phyloP scores from a whole-genome alignment of 92 coral and sea anemone species.

The Siderastrea radians region DNA sequence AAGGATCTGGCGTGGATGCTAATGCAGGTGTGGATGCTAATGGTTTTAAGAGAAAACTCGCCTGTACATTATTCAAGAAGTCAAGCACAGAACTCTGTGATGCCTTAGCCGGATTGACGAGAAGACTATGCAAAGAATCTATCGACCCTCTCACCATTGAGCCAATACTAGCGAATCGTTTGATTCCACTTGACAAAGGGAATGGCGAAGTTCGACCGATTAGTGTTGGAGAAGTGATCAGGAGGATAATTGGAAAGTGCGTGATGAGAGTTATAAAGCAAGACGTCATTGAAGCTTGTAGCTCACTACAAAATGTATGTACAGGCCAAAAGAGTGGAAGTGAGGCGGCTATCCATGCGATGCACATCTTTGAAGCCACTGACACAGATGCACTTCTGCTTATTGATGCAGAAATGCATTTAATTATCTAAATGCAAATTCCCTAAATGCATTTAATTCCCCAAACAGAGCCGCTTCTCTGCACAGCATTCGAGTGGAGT shows the following conservation, averaged over 20 bases:
- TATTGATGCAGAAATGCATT: background rate
- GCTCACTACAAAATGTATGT: background rate
- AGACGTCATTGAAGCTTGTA: background rate
- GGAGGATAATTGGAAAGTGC: background rate
- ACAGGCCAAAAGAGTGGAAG: background rate
- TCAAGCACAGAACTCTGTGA: slow-evolving; percentile 24
- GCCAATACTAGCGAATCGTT: background rate
- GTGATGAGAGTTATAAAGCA: background rate
- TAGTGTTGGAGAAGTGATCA: background rate
- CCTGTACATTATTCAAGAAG: slow-evolving; percentile 18
- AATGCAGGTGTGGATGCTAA: slow-evolving; percentile 14
- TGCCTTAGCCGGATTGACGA: too few relatives aligned
- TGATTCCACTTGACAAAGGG: background rate
- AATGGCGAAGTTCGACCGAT: background rate
- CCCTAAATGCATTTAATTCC: too few relatives aligned
- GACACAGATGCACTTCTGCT: background rate
- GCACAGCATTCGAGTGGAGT: too few relatives aligned
- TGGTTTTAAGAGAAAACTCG: slow-evolving; percentile 21
- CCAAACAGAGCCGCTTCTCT: too few relatives aligned
- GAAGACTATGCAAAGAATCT: too few relatives aligned
- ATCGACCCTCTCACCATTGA: too few relatives aligned
- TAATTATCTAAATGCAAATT: too few relatives aligned
- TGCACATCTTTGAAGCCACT: background rate
- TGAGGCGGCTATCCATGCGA: background rate
- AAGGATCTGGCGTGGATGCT: slow-evolving; percentile 30